phyloP scores from a whole-genome alignment of 2,888 invertebrate genomes.

The Neoscelio sp. region DNA sequence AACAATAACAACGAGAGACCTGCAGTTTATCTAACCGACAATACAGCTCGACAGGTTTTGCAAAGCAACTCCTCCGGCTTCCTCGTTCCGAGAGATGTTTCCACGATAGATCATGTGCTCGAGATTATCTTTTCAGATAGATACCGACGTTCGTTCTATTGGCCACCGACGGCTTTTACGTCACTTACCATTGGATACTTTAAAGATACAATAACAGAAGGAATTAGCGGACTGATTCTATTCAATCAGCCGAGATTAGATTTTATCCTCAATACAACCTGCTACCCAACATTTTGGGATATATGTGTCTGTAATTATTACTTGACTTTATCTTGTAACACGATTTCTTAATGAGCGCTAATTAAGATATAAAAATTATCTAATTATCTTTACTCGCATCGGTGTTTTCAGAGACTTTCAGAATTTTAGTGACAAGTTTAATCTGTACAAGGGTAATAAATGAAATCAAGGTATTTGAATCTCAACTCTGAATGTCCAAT shows the following conservation, averaged over 20 bases:
- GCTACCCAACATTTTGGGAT: slow-evolving; percentile 16
- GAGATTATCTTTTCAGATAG: slow-evolving; percentile 57
- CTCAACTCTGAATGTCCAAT: no score
- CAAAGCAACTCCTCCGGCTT: slow-evolving; percentile 47
- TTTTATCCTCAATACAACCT: slow-evolving; percentile 50
- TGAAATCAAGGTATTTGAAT: no score
- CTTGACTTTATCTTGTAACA: slow-evolving; percentile 33
- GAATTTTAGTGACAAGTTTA: no score
- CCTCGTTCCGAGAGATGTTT: slow-evolving; percentile 42
- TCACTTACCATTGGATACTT: slow-evolving; percentile 52
- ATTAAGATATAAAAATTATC: slow-evolving; percentile 29
- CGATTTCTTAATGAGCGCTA: slow-evolving; percentile 44
- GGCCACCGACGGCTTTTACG: slow-evolving; percentile 55
- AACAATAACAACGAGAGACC: slow-evolving; percentile 47
- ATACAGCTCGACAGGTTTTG: slow-evolving; percentile 53
- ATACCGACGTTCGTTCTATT: slow-evolving; percentile 46
- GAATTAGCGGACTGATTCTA: slow-evolving; percentile 56
- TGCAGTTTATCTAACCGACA: slow-evolving; percentile 53
- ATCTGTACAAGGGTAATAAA: no score
- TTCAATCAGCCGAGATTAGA: slow-evolving; percentile 61
- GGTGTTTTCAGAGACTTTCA: neutral
- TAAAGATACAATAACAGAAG: slow-evolving; percentile 54
- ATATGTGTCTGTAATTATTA: slow-evolving; percentile 29
- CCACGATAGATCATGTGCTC: slow-evolving; percentile 45
- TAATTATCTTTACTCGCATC: slow-evolving; percentile 9